A percentile compares a stretch with the other conserved stretches of the same genome.
Evolutionary conservation across 2,113 vertebrate genomes (phyloP).

Genomic region (Sclerurus mexicanus): DNA sequence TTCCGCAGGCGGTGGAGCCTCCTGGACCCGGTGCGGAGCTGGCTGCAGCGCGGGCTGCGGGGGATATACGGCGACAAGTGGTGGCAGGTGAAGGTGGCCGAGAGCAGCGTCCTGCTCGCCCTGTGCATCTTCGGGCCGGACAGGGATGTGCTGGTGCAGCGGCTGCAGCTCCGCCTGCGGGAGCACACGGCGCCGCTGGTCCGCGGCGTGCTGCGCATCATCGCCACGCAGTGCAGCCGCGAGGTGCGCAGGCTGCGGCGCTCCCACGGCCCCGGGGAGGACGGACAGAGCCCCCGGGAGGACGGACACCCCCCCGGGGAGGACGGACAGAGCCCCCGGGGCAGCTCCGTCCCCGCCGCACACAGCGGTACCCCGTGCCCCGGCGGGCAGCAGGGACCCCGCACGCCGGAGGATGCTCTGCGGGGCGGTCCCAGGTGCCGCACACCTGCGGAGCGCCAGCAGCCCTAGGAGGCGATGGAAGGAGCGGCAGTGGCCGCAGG

Average conservation of each 20-base stretch:
- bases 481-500: background rate
- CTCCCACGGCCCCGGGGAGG: background rate
- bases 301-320: too few relatives aligned
- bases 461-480: background rate
- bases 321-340: background rate
- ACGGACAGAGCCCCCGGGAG: background rate
- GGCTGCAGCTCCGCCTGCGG: background rate
- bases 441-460: too few relatives aligned
- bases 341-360: too few relatives aligned
- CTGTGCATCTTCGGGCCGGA: background rate
- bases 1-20: background rate
- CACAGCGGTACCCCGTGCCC: too few relatives aligned
- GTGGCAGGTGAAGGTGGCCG: background rate
- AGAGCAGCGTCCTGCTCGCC: background rate
- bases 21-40: background rate
- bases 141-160: background rate
- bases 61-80: fast-evolving
- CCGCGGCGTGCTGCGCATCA: background rate
- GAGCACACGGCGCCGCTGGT: background rate
- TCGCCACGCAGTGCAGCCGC: background rate
- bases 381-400: too few relatives aligned
- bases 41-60: background rate
- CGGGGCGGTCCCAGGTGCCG: background rate
- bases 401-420: background rate
- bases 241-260: background rate